A percentile compares a stretch with the other conserved stretches of the same genome.
phyloP scores from a whole-genome alignment of 2,113 vertebrate species.

The Hydrochoerus hydrochaeris region DNA sequence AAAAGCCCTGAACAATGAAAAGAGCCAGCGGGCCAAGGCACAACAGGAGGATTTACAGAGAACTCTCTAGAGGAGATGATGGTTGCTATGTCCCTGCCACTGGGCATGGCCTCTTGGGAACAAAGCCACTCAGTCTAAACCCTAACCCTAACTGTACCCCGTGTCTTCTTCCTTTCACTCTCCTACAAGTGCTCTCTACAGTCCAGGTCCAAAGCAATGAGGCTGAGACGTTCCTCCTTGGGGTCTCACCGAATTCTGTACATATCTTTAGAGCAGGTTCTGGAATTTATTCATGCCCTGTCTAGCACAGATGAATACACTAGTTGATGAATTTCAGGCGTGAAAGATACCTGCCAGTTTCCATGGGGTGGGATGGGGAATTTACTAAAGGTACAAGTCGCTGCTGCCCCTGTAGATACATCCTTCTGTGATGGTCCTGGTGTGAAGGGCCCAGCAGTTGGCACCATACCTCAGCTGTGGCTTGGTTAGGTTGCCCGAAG shows the following conservation, averaged over 20 bases:
- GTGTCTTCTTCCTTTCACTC: not conserved
- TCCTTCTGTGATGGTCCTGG: not conserved
- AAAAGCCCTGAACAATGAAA: conserved; percentile 15
- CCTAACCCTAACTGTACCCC: not conserved
- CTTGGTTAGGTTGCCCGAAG: not conserved
- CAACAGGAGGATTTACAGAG: conserved; percentile 17
- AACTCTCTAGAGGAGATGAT: conserved; percentile 7
- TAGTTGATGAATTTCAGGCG: not conserved
- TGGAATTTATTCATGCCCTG: not conserved
- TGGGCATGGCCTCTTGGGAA: not conserved
- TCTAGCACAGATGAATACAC: not conserved
- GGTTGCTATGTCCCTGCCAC: conserved; percentile 1
- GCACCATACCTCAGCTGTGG: not conserved
- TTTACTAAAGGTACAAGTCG: not conserved
- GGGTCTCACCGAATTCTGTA: not conserved
- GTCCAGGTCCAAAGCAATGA: not conserved
- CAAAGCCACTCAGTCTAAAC: not conserved
- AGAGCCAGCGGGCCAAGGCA: not conserved
- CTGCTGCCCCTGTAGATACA: not conserved
- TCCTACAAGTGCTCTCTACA: not conserved
- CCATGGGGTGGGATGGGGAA: not conserved
- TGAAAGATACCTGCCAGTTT: not conserved
- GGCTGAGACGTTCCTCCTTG: not conserved
- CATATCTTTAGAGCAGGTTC: not conserved
- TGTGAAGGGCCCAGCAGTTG: not conserved